Percentiles rank a stretch among this genome's conserved stretches.
Evolutionary conservation across 2,888 invertebrate species (phyloP).

Genomic region (Balanococcus diminutus): DNA sequence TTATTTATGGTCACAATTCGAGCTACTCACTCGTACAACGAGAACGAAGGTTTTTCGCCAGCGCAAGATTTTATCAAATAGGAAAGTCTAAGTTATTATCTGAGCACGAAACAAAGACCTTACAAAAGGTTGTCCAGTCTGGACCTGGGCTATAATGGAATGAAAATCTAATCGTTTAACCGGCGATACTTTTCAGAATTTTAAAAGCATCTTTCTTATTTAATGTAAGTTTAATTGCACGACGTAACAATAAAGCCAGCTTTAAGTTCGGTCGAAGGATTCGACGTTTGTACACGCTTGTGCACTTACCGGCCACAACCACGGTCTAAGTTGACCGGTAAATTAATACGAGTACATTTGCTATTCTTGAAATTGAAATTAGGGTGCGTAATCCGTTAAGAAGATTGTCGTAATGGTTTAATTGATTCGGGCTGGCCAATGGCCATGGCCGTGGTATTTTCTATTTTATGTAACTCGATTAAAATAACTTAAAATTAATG

Average conservation of each 20-base stretch:
- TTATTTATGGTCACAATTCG: slow-evolving; percentile 9
- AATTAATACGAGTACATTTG: neutral
- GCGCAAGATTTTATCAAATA: neutral
- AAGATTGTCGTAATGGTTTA: slow-evolving; percentile 27
- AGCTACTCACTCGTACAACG: neutral
- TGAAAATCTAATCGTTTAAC: neutral
- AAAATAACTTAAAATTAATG: neutral
- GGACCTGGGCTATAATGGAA: too few relatives aligned
- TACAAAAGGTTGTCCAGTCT: neutral
- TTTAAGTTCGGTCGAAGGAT: neutral
- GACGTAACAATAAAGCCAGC: neutral
- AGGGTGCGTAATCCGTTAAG: slow-evolving; percentile 24
- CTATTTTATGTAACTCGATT: slow-evolving; percentile 21
- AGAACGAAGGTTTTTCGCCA: neutral
- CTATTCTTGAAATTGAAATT: slow-evolving; percentile 19
- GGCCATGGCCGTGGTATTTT: neutral
- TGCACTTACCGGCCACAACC: neutral
- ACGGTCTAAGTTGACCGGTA: neutral
- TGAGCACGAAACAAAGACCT: neutral
- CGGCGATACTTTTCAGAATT: neutral
- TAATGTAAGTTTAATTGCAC: slow-evolving; percentile 14
- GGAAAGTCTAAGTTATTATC: neutral
- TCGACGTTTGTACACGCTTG: neutral
- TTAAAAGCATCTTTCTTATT: neutral
- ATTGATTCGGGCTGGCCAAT: slow-evolving; percentile 13